Evolutionary conservation across 2,797 vertebrate genomes (phyloP).

Genomic region (Champsocephalus esox): DNA sequence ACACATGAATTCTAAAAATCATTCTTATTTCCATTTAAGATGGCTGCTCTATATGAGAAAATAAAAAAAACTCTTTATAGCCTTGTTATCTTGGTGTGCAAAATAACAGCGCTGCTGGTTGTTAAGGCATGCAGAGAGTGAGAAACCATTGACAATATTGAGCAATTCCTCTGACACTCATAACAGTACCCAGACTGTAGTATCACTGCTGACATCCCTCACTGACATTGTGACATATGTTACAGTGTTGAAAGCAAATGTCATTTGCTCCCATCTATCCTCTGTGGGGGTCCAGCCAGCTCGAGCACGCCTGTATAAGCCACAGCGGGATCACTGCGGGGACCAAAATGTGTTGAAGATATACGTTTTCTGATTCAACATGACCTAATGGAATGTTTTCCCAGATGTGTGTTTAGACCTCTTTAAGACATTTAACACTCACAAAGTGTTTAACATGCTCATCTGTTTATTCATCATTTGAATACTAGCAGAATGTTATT

Average conservation of each 20-base stretch:
- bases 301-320: constrained; percentile 20
- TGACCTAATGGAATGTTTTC: constrained; percentile 6
- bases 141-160: constrained; percentile 46
- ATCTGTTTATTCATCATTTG: constrained; percentile 30
- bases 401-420: background rate
- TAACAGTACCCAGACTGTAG: constrained; percentile 39
- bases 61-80: constrained; percentile 2
- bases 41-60: constrained; percentile 9
- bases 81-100: constrained; percentile 31
- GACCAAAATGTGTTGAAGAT: constrained; percentile 19
- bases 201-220: constrained; percentile 39
- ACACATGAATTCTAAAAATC: constrained; percentile 48
- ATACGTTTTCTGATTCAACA: constrained; percentile 24
- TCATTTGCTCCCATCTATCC: constrained; percentile 52
- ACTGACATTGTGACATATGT: constrained; percentile 49
- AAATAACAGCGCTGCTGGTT: constrained; percentile 27
- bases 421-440: background rate
- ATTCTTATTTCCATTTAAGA: constrained; percentile 49
- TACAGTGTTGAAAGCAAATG: constrained; percentile 56
- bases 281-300: constrained; percentile 40
- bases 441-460: background rate
- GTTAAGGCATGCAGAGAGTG: constrained; percentile 23
- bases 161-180: constrained; percentile 43
- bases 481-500: constrained; percentile 9
- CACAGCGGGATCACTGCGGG: constrained; percentile 33